Conservation (phyloP, 2,113 vertebrate species). For the Istiophorus platypterus region DNA sequence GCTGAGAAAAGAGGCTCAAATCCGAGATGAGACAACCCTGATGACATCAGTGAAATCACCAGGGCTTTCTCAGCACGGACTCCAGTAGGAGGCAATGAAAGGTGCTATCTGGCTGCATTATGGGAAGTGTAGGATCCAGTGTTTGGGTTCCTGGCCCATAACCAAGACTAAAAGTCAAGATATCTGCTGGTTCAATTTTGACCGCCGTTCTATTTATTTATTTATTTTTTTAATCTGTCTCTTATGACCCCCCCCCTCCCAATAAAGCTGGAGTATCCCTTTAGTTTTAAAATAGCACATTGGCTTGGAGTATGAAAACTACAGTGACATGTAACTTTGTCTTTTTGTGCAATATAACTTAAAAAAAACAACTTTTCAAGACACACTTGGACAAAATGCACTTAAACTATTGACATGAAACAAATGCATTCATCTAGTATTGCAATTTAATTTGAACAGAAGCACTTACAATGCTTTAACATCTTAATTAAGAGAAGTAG, state of each 20-base stretch:
- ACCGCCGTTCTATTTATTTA: too few species aligned
- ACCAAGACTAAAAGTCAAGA: neutral
- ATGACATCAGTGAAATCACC: neutral
- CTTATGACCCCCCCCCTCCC: neutral
- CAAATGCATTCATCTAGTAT: neutral
- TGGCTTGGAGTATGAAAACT: neutral
- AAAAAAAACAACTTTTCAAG: neutral
- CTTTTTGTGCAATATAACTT: neutral
- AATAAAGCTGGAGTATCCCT: neutral
- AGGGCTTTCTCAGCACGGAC: neutral
- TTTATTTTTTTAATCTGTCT: neutral
- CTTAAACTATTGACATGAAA: neutral
- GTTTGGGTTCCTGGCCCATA: neutral
- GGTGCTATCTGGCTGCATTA: neutral
- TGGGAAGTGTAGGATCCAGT: neutral
- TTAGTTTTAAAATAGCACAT: neutral
- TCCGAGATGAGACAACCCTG: neutral
- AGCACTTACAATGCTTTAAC: constrained; percentile 2
- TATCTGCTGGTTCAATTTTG: neutral
- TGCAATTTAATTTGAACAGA: neutral
- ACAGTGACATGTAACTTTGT: neutral
- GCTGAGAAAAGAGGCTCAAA: neutral
- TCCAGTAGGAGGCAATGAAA: neutral
- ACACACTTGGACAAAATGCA: neutral
- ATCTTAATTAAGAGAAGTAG: neutral